Evolutionary conservation across 2,888 invertebrate species (phyloP), one percentile per base, ranked within the genome.

Genomic region (Emmelina monodactyla): DNA sequence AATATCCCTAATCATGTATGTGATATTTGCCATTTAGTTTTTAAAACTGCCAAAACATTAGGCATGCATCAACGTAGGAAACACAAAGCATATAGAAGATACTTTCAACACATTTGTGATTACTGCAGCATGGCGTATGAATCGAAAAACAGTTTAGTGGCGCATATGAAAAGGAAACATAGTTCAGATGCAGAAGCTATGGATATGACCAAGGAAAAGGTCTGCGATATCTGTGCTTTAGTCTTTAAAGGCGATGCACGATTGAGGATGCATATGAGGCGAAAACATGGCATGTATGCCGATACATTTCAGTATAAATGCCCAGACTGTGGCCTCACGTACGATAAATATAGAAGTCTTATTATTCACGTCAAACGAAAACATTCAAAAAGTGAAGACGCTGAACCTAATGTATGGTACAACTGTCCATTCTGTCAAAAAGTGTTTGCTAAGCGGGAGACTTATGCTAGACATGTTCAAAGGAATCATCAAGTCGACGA

Each of bases 51-150:
- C 0, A 70, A 62, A 56, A 72, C 78, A 0, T 41, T 78, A 14
- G 43, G 55, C 13, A 65, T 66, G 55, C 79, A 79, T 32, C 71
- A 72, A 39, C 70, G 65, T 46, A 49, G 75, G 7, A 64, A 69
- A 37, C 79, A 79, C 37, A 66, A 72, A 39, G 46, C 50, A 0
- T 72, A 58, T 30, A 55, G 70, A 22, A 57, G 59, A 3, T 56
- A 54, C 0, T 75, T 72, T 31, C 54, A 61, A 46, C 69, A 73
- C 31, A 47, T 67, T 2, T 79, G 79, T 31, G 66, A 76, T 43
- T 53, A 63, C 31, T 79, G 79, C 28, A 63, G 68, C 0, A 72
- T 76, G 71, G 53, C 72, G 0, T 79, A 78, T 13, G 75, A 75
- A 30, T 57, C 57, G 37, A 76, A 75, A 35, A 72, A 67, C 25